Evolutionary conservation across 2,888 invertebrate genomes (phyloP).

Genomic region (Pocota personata): DNA sequence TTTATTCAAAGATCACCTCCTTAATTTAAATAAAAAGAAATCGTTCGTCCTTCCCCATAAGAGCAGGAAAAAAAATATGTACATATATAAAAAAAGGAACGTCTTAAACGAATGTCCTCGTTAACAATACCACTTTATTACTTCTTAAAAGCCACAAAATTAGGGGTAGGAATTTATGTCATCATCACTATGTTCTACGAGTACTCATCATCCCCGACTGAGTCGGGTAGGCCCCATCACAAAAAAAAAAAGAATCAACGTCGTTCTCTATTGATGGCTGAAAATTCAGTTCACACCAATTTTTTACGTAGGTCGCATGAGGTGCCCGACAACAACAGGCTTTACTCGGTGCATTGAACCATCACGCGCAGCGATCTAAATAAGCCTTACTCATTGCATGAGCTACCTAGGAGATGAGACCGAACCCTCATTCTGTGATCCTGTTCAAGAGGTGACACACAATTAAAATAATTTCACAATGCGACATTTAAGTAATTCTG

Average conservation of each 20-base stretch:
- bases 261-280: slow-evolving; percentile 31
- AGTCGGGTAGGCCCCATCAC: not conserved
- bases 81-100: no score
- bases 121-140: slow-evolving; percentile 50
- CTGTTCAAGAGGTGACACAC: slow-evolving; percentile 70
- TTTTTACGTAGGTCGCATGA: slow-evolving; percentile 56
- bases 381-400: slow-evolving; percentile 63
- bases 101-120: slow-evolving; percentile 14
- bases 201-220: slow-evolving; percentile 10
- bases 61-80: not conserved
- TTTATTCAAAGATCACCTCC: not conserved
- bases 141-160: slow-evolving; percentile 69
- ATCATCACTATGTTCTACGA: slow-evolving; percentile 61
- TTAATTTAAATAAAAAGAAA: slow-evolving; percentile 4
- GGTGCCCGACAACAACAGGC: slow-evolving; percentile 34
- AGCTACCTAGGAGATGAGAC: slow-evolving; percentile 25
- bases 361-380: slow-evolving; percentile 57
- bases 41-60: slow-evolving; percentile 14
- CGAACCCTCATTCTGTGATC: slow-evolving; percentile 62
- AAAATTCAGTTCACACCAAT: slow-evolving; percentile 72
- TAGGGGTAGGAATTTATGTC: slow-evolving; percentile 66
- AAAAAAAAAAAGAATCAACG: not conserved
- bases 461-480: slow-evolving; percentile 73
- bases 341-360: slow-evolving; percentile 44
- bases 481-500: slow-evolving; percentile 69